phyloP scores from a whole-genome alignment of 2,797 vertebrate species.

The Erpetoichthys calabaricus region DNA sequence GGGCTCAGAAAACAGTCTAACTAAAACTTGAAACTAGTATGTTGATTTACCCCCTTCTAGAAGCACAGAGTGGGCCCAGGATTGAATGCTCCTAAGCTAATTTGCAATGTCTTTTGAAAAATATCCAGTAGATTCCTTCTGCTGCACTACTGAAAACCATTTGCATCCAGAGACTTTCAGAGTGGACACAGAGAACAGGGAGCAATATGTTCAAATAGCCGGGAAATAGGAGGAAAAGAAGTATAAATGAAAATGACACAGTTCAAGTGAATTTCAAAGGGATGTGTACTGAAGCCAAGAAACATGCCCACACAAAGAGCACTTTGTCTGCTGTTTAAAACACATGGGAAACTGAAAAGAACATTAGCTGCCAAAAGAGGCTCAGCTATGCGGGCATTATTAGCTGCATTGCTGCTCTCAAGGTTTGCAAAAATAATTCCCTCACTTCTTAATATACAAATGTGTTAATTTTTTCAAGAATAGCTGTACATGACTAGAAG shows the following conservation, averaged over 20 bases:
- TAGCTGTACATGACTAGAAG: background rate
- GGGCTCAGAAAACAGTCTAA: too few species aligned
- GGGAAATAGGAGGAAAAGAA: slow-evolving; percentile 37
- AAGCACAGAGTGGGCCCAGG: too few species aligned
- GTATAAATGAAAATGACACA: slow-evolving; percentile 60
- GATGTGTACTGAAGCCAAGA: slow-evolving; percentile 58
- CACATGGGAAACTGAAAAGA: slow-evolving; percentile 65
- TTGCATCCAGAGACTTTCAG: slow-evolving; percentile 18
- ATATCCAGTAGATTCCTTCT: slow-evolving; percentile 21
- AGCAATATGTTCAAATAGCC: slow-evolving; percentile 17
- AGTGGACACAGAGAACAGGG: slow-evolving; percentile 38
- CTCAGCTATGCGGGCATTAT: slow-evolving; percentile 39
- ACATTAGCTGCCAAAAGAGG: slow-evolving; percentile 42
- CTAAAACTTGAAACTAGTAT: too few species aligned
- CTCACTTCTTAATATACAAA: slow-evolving; percentile 4
- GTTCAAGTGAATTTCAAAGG: slow-evolving; percentile 55
- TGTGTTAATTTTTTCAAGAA: background rate
- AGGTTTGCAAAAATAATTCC: slow-evolving; percentile 6
- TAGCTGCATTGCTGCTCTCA: slow-evolving; percentile 37
- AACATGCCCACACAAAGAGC: slow-evolving; percentile 58
- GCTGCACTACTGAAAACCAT: slow-evolving; percentile 9
- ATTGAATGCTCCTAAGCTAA: too few species aligned
- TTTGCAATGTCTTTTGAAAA: slow-evolving; percentile 10
- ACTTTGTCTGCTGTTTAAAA: slow-evolving; percentile 67
- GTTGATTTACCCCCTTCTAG: too few species aligned